Evolutionary conservation across 2,888 invertebrate species (phyloP), one percentile per base, ranked within the genome.

Genomic region (Sicus ferrugineus): DNA sequence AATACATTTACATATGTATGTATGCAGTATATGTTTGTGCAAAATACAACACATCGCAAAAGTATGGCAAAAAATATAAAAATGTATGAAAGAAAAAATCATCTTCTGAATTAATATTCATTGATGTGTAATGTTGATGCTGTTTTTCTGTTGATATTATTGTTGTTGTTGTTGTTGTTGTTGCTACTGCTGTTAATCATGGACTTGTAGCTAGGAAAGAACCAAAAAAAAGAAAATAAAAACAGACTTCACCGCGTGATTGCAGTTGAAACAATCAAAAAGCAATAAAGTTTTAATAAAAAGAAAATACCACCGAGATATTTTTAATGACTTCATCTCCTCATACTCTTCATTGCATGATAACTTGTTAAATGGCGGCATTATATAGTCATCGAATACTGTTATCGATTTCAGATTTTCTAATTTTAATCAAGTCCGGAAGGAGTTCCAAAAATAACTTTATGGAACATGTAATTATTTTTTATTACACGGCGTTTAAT

Each of bases 101-200:
- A 52, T 52, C 50, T 52, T 23, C 21, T 52, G 23, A 52, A 52
- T 21, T 52, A 21, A 46, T n/a, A 46, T 46, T 46, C n/a, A 21
- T 19, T 21, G n/a, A 4, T 23, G 23, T 3, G 21, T 19, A 52
- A 23, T 19, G 23, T 52, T 21, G 7, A 23, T 21, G 50, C 9
- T n/a, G 50, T n/a, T 5, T 19, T 21, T 50, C 7, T 50, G 50
- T n/a, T 50, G 21, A n/a, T 50, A 21, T n/a, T 50, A 23, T n/a
- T 50, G 50, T 50, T 52, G 50, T 52, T 52, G 50, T n/a, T 21
- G 21, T 23, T 11, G 50, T 52, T 52, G 50, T 1, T 19, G 11
- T 52, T 52, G n/a, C 16, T 48, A 6, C 21, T 52, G 23, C 11
- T 23, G 50, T 46, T 3, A 7, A 9, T 38, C 38, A n/a, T n/a